Evolutionary conservation across 2,797 vertebrate species (phyloP).

Genomic region (Meriones psammophilus): DNA sequence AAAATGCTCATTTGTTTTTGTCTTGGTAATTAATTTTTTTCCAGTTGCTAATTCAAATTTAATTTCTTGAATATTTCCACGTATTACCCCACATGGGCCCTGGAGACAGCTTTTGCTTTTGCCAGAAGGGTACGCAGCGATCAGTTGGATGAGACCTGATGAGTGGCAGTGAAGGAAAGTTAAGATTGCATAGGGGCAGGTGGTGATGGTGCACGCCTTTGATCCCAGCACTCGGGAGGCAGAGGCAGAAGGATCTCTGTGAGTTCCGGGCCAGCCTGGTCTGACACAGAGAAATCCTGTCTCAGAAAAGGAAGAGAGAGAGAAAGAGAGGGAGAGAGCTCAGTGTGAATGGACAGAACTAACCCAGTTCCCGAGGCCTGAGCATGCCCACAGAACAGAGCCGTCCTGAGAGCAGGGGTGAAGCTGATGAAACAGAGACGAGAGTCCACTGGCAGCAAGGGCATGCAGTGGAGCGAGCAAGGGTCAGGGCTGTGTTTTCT

Average conservation of each 20-base stretch:
- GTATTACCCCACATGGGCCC: neutral
- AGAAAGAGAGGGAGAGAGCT: neutral
- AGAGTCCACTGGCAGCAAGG: neutral
- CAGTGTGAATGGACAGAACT: neutral
- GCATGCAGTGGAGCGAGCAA: neutral
- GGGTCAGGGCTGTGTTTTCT: neutral
- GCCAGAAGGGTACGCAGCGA: neutral
- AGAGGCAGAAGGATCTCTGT: neutral
- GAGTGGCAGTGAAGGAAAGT: too few relatives aligned
- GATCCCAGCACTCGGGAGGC: neutral
- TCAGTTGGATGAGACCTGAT: too few relatives aligned
- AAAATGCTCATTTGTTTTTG: neutral
- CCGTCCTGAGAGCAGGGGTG: neutral
- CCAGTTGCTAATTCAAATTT: neutral
- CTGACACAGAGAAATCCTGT: neutral
- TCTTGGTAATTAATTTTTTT: neutral
- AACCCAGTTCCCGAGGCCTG: neutral
- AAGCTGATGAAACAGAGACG: neutral
- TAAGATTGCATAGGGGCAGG: neutral
- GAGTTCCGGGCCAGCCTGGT: neutral
- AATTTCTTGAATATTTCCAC: neutral
- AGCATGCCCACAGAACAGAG: neutral
- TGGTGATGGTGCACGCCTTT: accelerated
- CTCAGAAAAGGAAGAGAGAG: neutral
- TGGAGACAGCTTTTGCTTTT: neutral